Conservation (phyloP, 2,797 vertebrate genomes). For the Gobionotothen gibberifrons region DNA sequence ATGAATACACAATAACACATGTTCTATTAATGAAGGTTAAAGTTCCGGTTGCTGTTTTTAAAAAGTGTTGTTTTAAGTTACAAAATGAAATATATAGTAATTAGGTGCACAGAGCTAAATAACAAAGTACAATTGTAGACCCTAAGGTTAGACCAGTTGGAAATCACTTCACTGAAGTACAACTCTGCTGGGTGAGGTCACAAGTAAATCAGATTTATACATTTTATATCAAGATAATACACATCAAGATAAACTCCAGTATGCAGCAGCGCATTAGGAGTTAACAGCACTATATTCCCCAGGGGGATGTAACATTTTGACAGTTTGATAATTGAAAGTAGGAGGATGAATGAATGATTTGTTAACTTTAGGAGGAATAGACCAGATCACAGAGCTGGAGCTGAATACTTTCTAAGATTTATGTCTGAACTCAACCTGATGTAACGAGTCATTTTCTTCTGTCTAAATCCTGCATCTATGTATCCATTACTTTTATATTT, state of each 20-base stretch:
- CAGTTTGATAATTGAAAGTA: slow-evolving; percentile 30
- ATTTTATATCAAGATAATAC: neutral
- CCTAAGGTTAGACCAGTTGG: no score
- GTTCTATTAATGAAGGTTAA: no score
- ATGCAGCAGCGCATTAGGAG: neutral
- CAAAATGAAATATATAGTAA: no score
- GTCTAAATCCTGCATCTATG: slow-evolving; percentile 9
- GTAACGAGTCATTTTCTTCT: slow-evolving; percentile 28
- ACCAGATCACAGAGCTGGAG: neutral
- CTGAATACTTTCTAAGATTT: slow-evolving; percentile 11
- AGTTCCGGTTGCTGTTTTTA: no score
- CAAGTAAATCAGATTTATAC: no score
- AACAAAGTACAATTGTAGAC: no score
- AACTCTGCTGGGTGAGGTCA: no score
- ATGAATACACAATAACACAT: no score
- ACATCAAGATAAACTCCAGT: neutral
- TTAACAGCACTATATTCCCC: neutral
- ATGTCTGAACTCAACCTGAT: slow-evolving; percentile 21
- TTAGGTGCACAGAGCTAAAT: no score
- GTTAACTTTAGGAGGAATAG: slow-evolving; percentile 10
- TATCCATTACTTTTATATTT: slow-evolving; percentile 9
- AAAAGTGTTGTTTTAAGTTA: no score
- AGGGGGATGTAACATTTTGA: slow-evolving; percentile 1
- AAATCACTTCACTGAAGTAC: no score
- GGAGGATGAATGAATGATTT: slow-evolving; percentile 12